phyloP scores from a whole-genome alignment of 2,797 vertebrate species.

The Girardinus metallicus region DNA sequence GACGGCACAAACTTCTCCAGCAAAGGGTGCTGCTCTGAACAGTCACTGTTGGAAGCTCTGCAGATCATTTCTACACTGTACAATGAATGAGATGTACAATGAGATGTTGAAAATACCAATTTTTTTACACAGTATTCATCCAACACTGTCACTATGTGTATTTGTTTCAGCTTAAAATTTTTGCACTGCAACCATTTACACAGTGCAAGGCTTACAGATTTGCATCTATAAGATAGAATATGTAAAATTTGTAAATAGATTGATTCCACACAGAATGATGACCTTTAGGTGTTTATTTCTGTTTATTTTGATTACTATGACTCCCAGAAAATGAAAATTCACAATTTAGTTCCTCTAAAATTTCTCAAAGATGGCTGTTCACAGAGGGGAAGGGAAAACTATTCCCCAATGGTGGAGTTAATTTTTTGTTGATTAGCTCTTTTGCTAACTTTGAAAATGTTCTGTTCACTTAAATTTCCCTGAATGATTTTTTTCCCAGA shows the following conservation, averaged over 20 bases:
- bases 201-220: background rate
- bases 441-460: too few species aligned
- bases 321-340: background rate
- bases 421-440: too few species aligned
- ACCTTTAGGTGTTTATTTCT: background rate
- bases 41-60: constrained; percentile 14
- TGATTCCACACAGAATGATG: background rate
- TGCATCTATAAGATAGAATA: background rate
- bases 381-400: background rate
- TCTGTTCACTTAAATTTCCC: too few species aligned
- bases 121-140: constrained; percentile 3
- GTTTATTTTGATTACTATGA: background rate
- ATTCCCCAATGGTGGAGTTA: too few species aligned
- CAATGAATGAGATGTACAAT: background rate
- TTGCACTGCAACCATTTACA: background rate
- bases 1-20: constrained; percentile 33
- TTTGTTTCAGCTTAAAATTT: constrained; percentile 13
- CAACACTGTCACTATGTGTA: constrained; percentile 8
- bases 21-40: constrained; percentile 9
- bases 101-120: background rate
- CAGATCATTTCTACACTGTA: constrained; percentile 34
- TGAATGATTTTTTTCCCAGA: too few species aligned
- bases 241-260: background rate
- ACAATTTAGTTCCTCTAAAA: background rate
- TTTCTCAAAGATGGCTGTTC: background rate